A percentile compares a stretch with the other conserved stretches of the same genome.
These are phyloP conservation scores for Drosophila aldrichi DNA, from an alignment of 2,888 invertebrate species.

Conservation along the genomic window DNA sequence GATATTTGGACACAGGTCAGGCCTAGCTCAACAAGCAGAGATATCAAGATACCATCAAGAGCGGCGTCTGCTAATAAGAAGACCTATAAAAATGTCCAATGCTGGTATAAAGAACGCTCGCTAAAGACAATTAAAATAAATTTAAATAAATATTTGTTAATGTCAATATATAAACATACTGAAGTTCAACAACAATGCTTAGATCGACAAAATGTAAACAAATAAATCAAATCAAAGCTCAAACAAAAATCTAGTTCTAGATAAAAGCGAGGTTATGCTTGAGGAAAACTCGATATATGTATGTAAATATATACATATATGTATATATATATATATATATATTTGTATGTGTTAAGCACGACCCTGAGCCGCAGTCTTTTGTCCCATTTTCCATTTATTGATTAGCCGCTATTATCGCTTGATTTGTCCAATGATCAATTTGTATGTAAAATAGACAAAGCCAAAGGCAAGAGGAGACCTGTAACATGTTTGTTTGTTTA, in stretches of 20 bases:
- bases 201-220: neutral
- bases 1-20: too few species aligned
- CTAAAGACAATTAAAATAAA: too few species aligned
- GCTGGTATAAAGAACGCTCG: too few species aligned
- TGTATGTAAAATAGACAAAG: slow-evolving; percentile 15
- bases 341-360: slow-evolving; percentile 1
- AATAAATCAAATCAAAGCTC: neutral
- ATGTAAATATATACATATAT: neutral
- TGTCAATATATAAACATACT: neutral
- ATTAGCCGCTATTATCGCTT: slow-evolving; percentile 30
- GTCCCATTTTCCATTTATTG: slow-evolving; percentile 31
- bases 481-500: slow-evolving; percentile 28
- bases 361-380: slow-evolving; percentile 15
- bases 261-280: neutral
- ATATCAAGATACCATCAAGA: too few species aligned
- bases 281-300: neutral
- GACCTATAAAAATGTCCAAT: too few species aligned
- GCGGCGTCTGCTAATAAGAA: too few species aligned
- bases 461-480: slow-evolving; percentile 2
- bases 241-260: slow-evolving; percentile 9
- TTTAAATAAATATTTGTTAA: neutral
- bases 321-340: neutral
- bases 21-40: too few species aligned
- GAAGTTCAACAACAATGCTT: neutral
- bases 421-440: slow-evolving; percentile 26